Conservation (phyloP, 2,113 vertebrate species). For the Sylvietta virens region DNA sequence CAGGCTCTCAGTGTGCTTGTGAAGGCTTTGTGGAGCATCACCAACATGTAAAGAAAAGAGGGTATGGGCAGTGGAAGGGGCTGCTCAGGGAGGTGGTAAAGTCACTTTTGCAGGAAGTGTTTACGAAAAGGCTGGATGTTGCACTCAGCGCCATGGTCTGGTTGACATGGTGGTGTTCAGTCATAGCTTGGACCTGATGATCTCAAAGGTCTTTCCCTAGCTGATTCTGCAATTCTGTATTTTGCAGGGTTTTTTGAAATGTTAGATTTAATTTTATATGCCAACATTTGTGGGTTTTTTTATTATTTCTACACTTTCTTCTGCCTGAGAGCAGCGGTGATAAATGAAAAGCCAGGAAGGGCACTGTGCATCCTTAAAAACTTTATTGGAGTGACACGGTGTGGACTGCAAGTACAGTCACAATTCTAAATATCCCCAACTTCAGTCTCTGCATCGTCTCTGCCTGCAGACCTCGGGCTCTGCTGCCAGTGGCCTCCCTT, state of each 20-base stretch:
- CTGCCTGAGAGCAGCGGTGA: neutral
- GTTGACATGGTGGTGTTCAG: neutral
- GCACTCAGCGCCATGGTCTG: neutral
- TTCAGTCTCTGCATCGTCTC: neutral
- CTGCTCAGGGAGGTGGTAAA: neutral
- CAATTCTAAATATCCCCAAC: slow-evolving; percentile 24
- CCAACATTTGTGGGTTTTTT: fast-evolving
- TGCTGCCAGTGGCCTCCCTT: neutral
- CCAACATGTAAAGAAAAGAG: neutral
- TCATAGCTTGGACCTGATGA: neutral
- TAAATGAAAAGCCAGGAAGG: neutral
- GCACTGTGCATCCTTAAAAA: neutral
- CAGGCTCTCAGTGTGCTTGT: fast-evolving
- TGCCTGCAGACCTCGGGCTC: neutral
- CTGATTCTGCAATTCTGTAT: too few relatives aligned
- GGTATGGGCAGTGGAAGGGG: neutral
- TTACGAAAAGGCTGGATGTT: neutral
- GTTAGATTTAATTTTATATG: neutral
- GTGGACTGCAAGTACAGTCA: neutral
- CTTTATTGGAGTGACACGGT: slow-evolving; percentile 44
- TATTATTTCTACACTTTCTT: neutral
- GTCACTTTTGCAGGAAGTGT: neutral
- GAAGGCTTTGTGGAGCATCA: neutral
- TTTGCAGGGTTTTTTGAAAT: neutral
- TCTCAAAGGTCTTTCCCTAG: neutral